Base-by-base conservation (phyloP, 2,113 vertebrate genomes). In the Phasianus colchicus region DNA sequence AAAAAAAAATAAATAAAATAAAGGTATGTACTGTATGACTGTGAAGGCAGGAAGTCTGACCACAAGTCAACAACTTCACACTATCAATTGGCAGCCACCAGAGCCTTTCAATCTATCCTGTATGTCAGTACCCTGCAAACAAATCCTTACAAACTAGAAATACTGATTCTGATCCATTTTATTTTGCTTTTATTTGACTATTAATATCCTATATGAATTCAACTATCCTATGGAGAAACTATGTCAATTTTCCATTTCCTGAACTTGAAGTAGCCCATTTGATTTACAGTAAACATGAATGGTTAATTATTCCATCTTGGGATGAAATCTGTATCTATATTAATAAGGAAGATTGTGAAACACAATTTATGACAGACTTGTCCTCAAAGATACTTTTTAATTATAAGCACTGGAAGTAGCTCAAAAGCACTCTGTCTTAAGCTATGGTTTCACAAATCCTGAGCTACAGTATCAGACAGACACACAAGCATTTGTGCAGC, bases 401-500 rank as follows among this genome's bases (percentile, higher is more conserved):
- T 73, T 70, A 58, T 5, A 92, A 92, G 50, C 55, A 71, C 45
- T 93, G 64, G 65, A 93, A 69, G 55, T 32, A 86, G 61, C 65
- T 88, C 77, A 83, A 83, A 93, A 83, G 42, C 45, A 81, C 32
- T 40, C 20, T 57, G 50, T 90, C 50, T 91, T 84, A 65, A 64
- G 71, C 40, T 83, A 52, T 12, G 20, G 40, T 90, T 92, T 94
- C 89, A 81, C 42, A 94, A 71, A 77, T 32, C 69, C 80, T 82
- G 58, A 73, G 73, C 69, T 86, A 50, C 50, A 67, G 50, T 32
- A 77, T 21, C 67, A 92, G 90, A 69, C 54, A 95, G 71, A 86
- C 67, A 92, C 36, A 54, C 64, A 77, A 92, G 60, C 93, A 83
- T 93, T 88, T 88, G 70, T 11, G 3, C 95, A 95, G 94, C 89